Base-by-base conservation (phyloP, 2,888 invertebrate genomes). In the Lomographa bimaculata region DNA sequence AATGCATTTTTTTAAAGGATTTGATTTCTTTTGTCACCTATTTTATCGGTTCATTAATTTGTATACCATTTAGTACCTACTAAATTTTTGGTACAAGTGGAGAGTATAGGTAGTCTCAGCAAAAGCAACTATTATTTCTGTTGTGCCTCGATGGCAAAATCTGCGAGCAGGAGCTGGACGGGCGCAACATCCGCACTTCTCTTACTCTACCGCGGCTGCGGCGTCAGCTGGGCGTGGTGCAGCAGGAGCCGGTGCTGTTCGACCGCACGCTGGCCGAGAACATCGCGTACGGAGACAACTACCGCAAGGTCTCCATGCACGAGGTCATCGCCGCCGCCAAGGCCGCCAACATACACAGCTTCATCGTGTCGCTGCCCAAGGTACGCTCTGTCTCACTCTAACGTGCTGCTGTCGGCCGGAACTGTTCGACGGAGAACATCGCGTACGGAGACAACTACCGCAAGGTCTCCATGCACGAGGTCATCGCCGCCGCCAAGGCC, bases 181-280 rank as follows among this genome's bases (percentile, higher is more conserved):
- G 89, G 1, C 76, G 91, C 1, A 91, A 93, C 62, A 90, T 91
- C 18, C 84, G 90, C 8, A 70, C 71, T 0, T 69, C 79, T 1
- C 76, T 96, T 43, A 93, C 95, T 5, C 71, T 96, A 10, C 86
- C 92, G 0, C 91, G 92, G 42, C 78, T 96, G 14, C 90, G 97
- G 19, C 90, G 92, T 3, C 94, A 95, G 67, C 84, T 97, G 41
- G 96, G 96, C 0, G 91, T 97, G 18, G 93, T 97, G 1, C 94
- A 95, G 2, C 97, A 97, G 77, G 96, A 97, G 61, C 97, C 96
- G 0, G 92, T 94, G 5, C 90, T 97, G 1, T 97, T 97, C 78
- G 94, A 95, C 70, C 91, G 94, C 37, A 94, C 94, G 11, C 93
- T 97, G 30, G 92, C 92, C 0, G 95, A 97, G 66, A 97, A 97